Percentiles rank a stretch among this genome's conserved stretches.
Evolutionary conservation across 1,140 invertebrate genomes (phyloP).

Genomic region (Lordiphosa mommai): DNA sequence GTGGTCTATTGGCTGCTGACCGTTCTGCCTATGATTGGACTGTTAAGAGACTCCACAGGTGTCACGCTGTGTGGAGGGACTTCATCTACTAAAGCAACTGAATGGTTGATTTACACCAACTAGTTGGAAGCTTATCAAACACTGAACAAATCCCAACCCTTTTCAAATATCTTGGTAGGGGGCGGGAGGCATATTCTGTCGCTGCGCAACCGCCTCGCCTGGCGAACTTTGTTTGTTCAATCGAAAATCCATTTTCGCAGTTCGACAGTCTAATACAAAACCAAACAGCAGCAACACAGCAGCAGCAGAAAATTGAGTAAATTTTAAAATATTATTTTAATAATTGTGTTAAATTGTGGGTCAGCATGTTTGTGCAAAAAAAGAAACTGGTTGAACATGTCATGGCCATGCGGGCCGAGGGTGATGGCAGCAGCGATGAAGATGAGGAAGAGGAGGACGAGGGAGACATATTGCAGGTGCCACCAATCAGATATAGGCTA

Average conservation of each 20-base stretch:
- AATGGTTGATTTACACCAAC: no score
- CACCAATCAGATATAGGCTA: constrained; percentile 18
- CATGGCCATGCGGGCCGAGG: constrained; percentile 60
- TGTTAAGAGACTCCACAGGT: no score
- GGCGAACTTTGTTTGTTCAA: constrained; percentile 1
- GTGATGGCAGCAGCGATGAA: constrained; percentile 44
- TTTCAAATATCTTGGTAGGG: no score
- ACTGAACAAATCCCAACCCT: no score
- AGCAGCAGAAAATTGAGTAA: constrained; percentile 33
- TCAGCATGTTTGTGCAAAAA: constrained; percentile 71
- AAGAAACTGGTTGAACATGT: constrained; percentile 77
- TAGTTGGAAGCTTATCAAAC: no score
- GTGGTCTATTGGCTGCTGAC: no score
- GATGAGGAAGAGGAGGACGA: constrained; percentile 75
- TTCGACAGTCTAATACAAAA: constrained; percentile 5
- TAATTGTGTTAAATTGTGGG: constrained; percentile 8
- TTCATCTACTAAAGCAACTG: no score
- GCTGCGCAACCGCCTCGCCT: neutral
- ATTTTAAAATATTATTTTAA: constrained; percentile 39
- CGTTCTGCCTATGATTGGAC: no score
- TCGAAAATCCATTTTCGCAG: neutral
- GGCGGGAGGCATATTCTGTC: neutral
- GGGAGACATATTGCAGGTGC: constrained; percentile 76
- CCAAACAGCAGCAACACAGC: neutral
- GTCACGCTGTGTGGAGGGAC: no score